These are phyloP conservation scores for Microtus californicus DNA, from an alignment of 2,797 vertebrate species.

Conservation along the genomic window DNA sequence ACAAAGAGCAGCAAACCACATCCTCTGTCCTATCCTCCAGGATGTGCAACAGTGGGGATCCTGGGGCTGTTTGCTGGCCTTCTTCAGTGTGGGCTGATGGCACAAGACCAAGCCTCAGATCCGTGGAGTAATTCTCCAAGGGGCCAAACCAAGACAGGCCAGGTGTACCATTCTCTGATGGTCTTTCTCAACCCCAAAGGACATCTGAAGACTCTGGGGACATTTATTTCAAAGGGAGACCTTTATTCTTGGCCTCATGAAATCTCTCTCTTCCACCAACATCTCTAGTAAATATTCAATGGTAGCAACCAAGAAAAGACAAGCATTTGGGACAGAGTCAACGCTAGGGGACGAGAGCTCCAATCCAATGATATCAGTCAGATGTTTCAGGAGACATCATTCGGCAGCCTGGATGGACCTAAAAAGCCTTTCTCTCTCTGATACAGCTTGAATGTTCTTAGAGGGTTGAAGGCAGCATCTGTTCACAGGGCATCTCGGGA, in stretches of 20 bases:
- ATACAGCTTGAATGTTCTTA: not conserved
- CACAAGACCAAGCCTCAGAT: constrained; percentile 74
- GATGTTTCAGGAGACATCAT: not conserved
- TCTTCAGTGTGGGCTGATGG: constrained; percentile 64
- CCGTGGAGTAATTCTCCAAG: constrained; percentile 53
- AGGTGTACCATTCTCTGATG: constrained; percentile 68
- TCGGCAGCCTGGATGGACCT: not conserved
- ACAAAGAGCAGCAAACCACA: constrained; percentile 79
- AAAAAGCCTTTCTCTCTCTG: not conserved
- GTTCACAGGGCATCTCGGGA: not conserved
- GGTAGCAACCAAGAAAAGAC: constrained; percentile 50
- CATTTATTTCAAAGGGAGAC: constrained; percentile 44
- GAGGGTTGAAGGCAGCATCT: not conserved
- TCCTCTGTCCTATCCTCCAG: constrained; percentile 70
- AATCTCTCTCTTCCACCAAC: constrained; percentile 53
- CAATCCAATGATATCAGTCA: not conserved
- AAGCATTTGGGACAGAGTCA: not conserved
- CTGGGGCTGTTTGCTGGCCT: constrained; percentile 45
- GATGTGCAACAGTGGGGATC: constrained; percentile 10
- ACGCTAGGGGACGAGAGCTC: not conserved
- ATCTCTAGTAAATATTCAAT: constrained; percentile 59
- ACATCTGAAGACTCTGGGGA: constrained; percentile 72
- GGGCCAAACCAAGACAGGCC: constrained; percentile 66
- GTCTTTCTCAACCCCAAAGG: constrained; percentile 61
- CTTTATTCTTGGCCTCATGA: constrained; percentile 40